Base-by-base conservation (phyloP, 2,797 vertebrate genomes). In the Silurus lanzhouensis region DNA sequence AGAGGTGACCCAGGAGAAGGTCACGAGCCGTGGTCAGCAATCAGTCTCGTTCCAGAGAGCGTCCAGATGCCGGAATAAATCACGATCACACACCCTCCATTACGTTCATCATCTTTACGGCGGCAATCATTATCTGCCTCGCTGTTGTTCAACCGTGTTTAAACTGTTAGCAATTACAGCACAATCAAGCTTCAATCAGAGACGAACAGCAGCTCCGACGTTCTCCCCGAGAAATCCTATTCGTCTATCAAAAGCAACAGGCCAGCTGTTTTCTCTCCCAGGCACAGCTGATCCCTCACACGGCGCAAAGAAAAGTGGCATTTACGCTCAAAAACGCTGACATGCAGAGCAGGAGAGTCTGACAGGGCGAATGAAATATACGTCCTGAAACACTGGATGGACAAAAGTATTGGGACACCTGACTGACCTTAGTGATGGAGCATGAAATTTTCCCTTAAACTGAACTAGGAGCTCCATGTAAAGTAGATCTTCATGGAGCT, bases 161-260 rank as follows among this genome's bases (percentile, higher is more conserved):
- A 83, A 83, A 87, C 83, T 67, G 61, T 77, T 31, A 58, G 82
- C 74, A 89, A 89, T 89, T 88, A 86, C 84, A 85, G 46, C 81
- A 80, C 87, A 89, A 87, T 88, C 85, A 89, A 46, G 48, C 74
- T 25, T 85, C 86, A 66, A 72, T 44, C 78, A 76, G 83, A 87
- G 25, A 52, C 63, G 64, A 15, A 12, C 75, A 38, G 17, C 25
- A 44, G 64, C 72, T 27, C 61, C 19, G 60, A 81, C 75, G 70
- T 86, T 86, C 52, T 58, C 57, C 10, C 57, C 14, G 17, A 83
- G 61, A 86, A 58, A 58, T 61, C 31, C 12, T 48, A 22, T 66
- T 81, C 58, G 71, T 81, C 61, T 63, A 27, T 27, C 55, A 76
- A 1, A 75, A 0, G n/a, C 71, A 61, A 70, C 72, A 66, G 82